These are phyloP conservation scores for Radopholus similis DNA, from an alignment of 1,140 invertebrate genomes.

Conservation along the genomic window DNA sequence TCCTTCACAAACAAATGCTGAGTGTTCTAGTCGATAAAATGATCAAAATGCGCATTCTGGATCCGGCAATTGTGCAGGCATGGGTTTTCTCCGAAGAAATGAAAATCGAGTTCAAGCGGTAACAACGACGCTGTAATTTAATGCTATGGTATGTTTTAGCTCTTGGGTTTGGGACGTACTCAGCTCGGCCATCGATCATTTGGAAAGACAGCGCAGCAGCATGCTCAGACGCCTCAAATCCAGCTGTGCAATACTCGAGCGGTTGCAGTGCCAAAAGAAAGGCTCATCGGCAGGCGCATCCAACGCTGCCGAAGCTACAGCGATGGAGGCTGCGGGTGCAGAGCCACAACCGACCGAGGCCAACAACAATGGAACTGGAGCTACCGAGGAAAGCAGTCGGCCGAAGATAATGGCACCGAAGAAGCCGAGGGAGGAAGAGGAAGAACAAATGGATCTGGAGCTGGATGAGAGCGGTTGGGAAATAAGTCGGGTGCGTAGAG, in stretches of 20 bases:
- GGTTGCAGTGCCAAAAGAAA: conserved; percentile 14
- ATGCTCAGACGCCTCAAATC: background rate
- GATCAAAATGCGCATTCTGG: conserved; percentile 91
- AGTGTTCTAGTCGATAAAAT: conserved; percentile 91
- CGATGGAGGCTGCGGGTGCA: too few species aligned
- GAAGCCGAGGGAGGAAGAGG: background rate
- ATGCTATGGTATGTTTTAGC: conserved; percentile 16
- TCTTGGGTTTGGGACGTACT: conserved; percentile 53
- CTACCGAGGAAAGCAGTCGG: background rate
- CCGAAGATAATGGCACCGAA: background rate
- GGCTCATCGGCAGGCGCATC: background rate
- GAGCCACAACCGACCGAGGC: too few species aligned
- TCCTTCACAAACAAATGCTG: conserved; percentile 77
- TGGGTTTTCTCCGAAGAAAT: conserved; percentile 99
- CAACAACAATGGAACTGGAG: background rate
- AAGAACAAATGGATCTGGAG: background rate
- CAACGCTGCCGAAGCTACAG: too few species aligned
- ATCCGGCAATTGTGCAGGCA: conserved; percentile 90
- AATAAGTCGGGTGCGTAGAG: too few species aligned
- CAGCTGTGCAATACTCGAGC: background rate
- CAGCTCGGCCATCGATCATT: conserved; percentile 31
- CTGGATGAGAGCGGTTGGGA: too few species aligned
- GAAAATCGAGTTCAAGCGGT: conserved; percentile 64
- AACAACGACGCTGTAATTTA: background rate
- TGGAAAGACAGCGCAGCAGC: conserved; percentile 24